phyloP scores from a whole-genome alignment of 2,113 vertebrate genomes.

The Mastomys coucha region DNA sequence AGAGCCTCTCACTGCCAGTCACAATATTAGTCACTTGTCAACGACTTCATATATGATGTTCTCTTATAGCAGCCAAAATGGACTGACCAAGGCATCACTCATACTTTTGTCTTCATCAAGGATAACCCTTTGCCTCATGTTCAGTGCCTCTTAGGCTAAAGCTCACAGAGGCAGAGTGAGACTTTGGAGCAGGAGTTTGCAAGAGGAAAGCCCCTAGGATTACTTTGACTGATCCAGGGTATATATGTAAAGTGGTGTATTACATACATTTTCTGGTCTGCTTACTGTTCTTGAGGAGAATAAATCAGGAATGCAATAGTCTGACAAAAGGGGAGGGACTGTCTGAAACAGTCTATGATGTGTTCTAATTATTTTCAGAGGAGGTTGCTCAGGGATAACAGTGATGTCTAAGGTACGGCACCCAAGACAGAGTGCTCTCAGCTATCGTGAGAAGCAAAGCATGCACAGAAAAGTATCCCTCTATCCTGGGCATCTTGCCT shows the following conservation, averaged over 20 bases:
- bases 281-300: background rate
- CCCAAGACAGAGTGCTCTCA: background rate
- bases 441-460: background rate
- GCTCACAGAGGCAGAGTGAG: background rate
- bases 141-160: background rate
- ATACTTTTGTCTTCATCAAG: background rate
- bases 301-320: background rate
- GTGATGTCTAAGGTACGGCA: background rate
- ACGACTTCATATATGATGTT: background rate
- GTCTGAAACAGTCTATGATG: background rate
- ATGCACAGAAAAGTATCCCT: background rate
- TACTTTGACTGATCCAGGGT: background rate
- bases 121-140: background rate
- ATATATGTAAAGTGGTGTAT: background rate
- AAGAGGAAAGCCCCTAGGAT: background rate
- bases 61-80: background rate
- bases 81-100: background rate
- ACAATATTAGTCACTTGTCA: background rate
- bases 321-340: background rate
- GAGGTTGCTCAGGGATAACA: background rate
- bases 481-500: background rate
- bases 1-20: background rate
- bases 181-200: background rate
- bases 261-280: background rate
- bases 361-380: background rate